phyloP scores from a whole-genome alignment of 2,113 vertebrate species.

The Malaclemys terrapin region DNA sequence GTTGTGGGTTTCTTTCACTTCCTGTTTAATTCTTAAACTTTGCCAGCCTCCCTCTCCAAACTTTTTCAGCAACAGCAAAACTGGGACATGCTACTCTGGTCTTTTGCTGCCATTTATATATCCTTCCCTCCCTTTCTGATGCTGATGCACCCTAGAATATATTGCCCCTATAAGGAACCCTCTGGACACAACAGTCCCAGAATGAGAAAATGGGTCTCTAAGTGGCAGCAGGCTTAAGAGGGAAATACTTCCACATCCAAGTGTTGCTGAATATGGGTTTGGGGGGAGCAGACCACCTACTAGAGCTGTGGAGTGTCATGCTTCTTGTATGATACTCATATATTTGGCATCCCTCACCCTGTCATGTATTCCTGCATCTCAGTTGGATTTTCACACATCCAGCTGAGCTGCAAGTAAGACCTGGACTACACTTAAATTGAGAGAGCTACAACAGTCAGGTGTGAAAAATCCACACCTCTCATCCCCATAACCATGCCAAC shows the following conservation, averaged over 20 bases:
- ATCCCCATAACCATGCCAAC: background rate
- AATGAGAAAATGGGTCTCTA: background rate
- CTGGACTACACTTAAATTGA: too few relatives aligned
- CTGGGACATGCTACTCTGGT: background rate
- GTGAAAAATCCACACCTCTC: background rate
- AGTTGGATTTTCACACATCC: background rate
- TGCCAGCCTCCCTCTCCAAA: background rate
- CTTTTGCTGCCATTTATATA: background rate
- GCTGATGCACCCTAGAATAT: background rate
- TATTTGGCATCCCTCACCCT: background rate
- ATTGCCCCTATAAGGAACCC: accelerated
- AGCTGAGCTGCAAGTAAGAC: background rate
- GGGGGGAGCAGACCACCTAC: background rate
- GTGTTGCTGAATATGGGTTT: accelerated
- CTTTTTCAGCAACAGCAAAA: background rate
- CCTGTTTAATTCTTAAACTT: background rate
- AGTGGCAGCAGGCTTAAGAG: background rate
- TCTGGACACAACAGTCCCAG: background rate
- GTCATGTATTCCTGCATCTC: background rate
- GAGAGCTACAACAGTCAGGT: background rate
- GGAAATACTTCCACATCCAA: background rate
- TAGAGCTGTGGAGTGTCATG: background rate
- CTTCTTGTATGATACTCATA: background rate
- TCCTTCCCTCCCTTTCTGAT: background rate
- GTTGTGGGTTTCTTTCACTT: background rate